Evolutionary conservation across 2,797 vertebrate species (phyloP), one percentile per base, ranked within the genome.

Genomic region (Loris lydekkerianus): DNA sequence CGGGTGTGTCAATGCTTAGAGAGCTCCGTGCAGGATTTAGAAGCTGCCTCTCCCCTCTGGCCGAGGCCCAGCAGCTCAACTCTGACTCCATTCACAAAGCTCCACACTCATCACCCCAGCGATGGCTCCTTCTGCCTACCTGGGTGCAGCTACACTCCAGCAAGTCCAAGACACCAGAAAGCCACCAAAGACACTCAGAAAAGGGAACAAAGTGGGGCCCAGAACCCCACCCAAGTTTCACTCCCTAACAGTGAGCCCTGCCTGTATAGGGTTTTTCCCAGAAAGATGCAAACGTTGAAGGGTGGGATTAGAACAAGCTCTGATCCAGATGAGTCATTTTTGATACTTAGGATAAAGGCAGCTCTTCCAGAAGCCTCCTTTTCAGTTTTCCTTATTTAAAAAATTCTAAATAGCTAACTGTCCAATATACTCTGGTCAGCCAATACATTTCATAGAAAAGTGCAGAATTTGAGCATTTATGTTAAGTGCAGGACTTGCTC

Each of bases 391-490:
- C 14, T 61, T 17, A 17, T 86, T 40, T 7, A 65, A 58, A 80
- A 78, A 34, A 29, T 6, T 17, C 29, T 37, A 3, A 94, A 95
- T 53, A 84, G 34, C 67, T 78, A n/a, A 78, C 81, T 76, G 84
- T 65, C 31, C 37, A 9, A 4, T 8, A 63, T 63, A 37, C 20
- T 4, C 6, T 72, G 73, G 15, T 31, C 29, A 49, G 18, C 75
- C 21, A 43, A 11, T 86, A n/a, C 14, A 78, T 65, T 63, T 94
- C 20, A 17, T 63, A 60, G 18, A 13, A 65, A 91, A 69, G 37
- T 4, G 5, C 11, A 40, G 15, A 29, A 56, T 34, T 9, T 82
- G 93, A 80, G 34, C 17, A 14, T 70, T 49, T 49, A 27, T 23
- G 14, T 72, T 37, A 83, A 95, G 25, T 14, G 6, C 23, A 60